These are phyloP conservation scores for Elachura formosa DNA, from an alignment of 2,113 vertebrate species.

Conservation along the genomic window DNA sequence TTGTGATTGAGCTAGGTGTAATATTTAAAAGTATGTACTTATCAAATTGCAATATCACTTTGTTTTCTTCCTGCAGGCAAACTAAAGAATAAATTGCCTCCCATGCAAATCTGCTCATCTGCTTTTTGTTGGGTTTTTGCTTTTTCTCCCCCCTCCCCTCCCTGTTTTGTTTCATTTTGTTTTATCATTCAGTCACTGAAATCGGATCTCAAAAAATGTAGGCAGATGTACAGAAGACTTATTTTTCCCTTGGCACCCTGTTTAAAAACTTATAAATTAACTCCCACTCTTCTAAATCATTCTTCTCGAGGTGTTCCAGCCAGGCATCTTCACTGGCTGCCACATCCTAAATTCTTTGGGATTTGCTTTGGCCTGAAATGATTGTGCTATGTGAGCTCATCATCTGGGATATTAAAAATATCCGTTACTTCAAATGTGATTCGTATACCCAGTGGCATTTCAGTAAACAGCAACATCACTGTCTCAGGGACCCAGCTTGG, in stretches of 20 bases:
- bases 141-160: rapidly evolving
- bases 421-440: neutral
- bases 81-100: conserved; percentile 12
- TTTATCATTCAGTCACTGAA: conserved; percentile 40
- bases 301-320: neutral
- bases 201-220: conserved; percentile 30
- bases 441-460: neutral
- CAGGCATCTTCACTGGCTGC: neutral
- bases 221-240: conserved; percentile 37
- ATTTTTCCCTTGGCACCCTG: conserved; percentile 13
- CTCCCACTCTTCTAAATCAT: conserved; percentile 34
- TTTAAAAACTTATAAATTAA: conserved; percentile 46
- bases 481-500: neutral
- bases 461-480: conserved; percentile 20
- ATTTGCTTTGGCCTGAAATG: conserved; percentile 23
- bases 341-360: conserved; percentile 34
- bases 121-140: neutral
- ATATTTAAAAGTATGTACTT: neutral
- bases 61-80: conserved; percentile 20
- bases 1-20: neutral
- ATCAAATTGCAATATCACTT: conserved; percentile 25
- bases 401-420: conserved; percentile 22
- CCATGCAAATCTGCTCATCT: conserved; percentile 37
- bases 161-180: neutral
- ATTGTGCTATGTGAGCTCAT: conserved; percentile 6